phyloP scores from a whole-genome alignment of 2,113 vertebrate genomes.

The Romanogobio albipinnatus region DNA sequence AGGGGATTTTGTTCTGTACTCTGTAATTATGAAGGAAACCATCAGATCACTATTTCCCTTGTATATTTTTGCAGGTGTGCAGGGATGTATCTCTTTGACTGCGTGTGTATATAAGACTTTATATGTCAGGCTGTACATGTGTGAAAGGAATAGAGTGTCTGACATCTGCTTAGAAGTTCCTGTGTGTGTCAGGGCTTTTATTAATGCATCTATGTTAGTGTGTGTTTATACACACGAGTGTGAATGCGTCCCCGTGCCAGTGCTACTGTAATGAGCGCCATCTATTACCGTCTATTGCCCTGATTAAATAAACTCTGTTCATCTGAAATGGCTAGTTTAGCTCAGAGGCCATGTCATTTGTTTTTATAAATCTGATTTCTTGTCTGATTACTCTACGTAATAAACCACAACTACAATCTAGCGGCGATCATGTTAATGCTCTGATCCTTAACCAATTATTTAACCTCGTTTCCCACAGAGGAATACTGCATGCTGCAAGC shows the following conservation, averaged over 20 bases:
- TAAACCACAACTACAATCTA: conserved; percentile 42
- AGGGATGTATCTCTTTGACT: conserved; percentile 60
- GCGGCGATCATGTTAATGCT: conserved; percentile 22
- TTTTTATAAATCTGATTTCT: conserved; percentile 49
- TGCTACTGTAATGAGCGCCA: conserved; percentile 53
- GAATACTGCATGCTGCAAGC: background rate
- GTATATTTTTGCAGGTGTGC: conserved; percentile 81
- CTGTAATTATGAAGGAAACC: conserved; percentile 80
- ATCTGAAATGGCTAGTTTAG: conserved; percentile 33
- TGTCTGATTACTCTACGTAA: conserved; percentile 37
- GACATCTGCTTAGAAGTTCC: conserved; percentile 50
- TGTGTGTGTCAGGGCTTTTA: conserved; percentile 48
- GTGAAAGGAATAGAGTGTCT: conserved; percentile 31
- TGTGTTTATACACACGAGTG: conserved; percentile 31
- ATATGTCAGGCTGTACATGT: conserved; percentile 34
- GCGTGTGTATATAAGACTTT: conserved; percentile 64
- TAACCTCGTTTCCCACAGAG: conserved; percentile 20
- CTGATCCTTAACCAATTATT: conserved; percentile 38
- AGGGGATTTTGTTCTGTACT: conserved; percentile 56
- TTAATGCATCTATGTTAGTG: conserved; percentile 48
- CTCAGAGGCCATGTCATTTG: conserved; percentile 41
- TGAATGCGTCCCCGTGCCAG: conserved; percentile 41
- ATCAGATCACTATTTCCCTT: conserved; percentile 73
- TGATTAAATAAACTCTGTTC: conserved; percentile 53
- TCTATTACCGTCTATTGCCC: conserved; percentile 50